Evolutionary conservation across 2,113 vertebrate genomes (phyloP).

Genomic region (Corvus moneduloides): DNA sequence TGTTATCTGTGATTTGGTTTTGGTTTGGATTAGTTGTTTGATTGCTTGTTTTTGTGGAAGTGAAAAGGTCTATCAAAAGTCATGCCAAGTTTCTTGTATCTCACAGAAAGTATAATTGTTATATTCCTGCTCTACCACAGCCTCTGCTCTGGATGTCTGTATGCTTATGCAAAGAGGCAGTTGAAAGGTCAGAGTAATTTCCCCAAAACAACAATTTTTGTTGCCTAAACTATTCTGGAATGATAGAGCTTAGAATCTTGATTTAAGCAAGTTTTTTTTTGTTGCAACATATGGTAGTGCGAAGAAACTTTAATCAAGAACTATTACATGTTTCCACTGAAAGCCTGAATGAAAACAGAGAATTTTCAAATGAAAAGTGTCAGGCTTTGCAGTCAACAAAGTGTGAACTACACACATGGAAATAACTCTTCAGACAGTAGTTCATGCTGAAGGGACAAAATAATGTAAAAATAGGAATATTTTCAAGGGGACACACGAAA

Average conservation of each 20-base stretch:
- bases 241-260: neutral
- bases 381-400: neutral
- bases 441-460: neutral
- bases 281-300: neutral
- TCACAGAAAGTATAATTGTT: neutral
- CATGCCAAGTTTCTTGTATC: neutral
- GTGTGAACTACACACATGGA: neutral
- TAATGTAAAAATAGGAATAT: neutral
- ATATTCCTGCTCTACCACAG: neutral
- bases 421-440: neutral
- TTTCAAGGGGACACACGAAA: neutral
- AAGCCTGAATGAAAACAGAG: neutral
- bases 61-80: neutral
- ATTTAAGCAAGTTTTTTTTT: neutral
- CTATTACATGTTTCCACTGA: neutral
- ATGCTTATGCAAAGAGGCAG: neutral
- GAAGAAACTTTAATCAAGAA: neutral
- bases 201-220: no score
- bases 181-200: neutral
- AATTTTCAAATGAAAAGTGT: neutral
- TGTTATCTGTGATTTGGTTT: neutral
- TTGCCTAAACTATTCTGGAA: neutral
- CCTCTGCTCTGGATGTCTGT: neutral
- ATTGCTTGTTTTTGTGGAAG: neutral
- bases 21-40: neutral